Percentiles rank a stretch among this genome's conserved stretches.
phyloP scores from a whole-genome alignment of 2,797 vertebrate genomes.

The Hozukius guyotensis region DNA sequence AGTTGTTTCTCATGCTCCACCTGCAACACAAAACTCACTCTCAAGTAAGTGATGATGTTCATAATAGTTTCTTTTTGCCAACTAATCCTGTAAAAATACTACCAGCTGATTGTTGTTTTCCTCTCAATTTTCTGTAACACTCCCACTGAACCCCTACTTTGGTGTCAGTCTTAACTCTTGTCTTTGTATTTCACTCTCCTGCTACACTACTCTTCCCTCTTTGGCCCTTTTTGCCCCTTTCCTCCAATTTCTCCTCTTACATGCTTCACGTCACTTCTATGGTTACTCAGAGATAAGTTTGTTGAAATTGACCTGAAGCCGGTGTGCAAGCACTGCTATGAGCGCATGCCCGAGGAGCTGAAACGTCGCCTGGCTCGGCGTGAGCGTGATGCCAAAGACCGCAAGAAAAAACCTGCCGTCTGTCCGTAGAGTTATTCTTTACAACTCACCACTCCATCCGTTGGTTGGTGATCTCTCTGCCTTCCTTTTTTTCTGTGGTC shows the following conservation, averaged over 20 bases:
- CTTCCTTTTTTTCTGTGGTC: slow-evolving; percentile 14
- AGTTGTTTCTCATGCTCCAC: slow-evolving; percentile 98
- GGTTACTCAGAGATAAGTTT: slow-evolving; percentile 94
- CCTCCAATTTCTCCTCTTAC: slow-evolving; percentile 39
- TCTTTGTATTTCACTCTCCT: slow-evolving; percentile 22
- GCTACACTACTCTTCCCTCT: slow-evolving; percentile 11
- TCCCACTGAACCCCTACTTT: not conserved
- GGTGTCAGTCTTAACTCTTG: slow-evolving; percentile 24
- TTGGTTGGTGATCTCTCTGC: slow-evolving; percentile 35
- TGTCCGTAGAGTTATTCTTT: slow-evolving; percentile 86
- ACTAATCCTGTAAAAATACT: not conserved
- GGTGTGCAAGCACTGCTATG: slow-evolving; percentile 97
- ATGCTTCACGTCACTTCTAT: slow-evolving; percentile 54
- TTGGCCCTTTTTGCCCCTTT: slow-evolving; percentile 24
- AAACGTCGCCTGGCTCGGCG: slow-evolving; percentile 93
- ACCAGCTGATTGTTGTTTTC: not conserved
- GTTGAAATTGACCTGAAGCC: slow-evolving; percentile 98
- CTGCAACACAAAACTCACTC: slow-evolving; percentile 97
- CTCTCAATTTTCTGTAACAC: slow-evolving; percentile 26
- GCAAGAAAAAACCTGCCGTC: slow-evolving; percentile 91
- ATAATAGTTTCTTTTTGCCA: not conserved
- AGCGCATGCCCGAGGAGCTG: slow-evolving; percentile 96
- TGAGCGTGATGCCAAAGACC: slow-evolving; percentile 91
- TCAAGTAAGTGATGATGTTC: slow-evolving; percentile 92
- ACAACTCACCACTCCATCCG: slow-evolving; percentile 27